Base-by-base conservation (phyloP, 2,888 invertebrate genomes). In the Chloroclysta siterata region DNA sequence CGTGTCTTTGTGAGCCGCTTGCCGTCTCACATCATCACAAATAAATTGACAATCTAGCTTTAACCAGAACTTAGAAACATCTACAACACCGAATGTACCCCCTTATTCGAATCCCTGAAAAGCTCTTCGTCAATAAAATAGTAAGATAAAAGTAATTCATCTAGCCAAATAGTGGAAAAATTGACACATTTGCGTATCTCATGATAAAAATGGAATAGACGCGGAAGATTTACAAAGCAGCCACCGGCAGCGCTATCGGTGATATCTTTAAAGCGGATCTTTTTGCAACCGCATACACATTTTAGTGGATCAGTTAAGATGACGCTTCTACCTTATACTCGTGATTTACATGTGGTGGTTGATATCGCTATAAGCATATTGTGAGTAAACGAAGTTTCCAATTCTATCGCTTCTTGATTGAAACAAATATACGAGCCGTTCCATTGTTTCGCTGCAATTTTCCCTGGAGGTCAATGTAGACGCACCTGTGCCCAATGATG, bases 401-500 rank as follows among this genome's bases (percentile, higher is more conserved):
- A 54, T 54, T 46, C 53, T 59, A 59, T 64, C 17, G 61, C 56
- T 57, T 53, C 51, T 65, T 51, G 42, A 55, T 65, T 46, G 48
- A 53, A 62, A 60, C 36, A 50, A 33, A 48, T 50, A 54, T 46
- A 46, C 17, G 5, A 62, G 53, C 36, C 41, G 39, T 55, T 6
- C 51, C 63, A 72, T 69, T 71, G 66, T 68, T 54, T 65, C 22
- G 51, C 51, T 65, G 65, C 75, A 71, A 71, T 74, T 74, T 74
- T 74, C 74, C 72, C 64, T 71, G 63, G 66, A 71, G 68, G 72
- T 68, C 62, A 57, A 59, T 48, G 55, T 33, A 61, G 78, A 81
- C 84, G 85, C 90, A 90, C 90, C 90, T 90, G 93, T 80, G 80
- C 60, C 77, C 88, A 90, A 82, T 90, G 88, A 90, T 84, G 88